Conservation (phyloP, 2,797 vertebrate genomes). For the Pelobates cultripes region DNA sequence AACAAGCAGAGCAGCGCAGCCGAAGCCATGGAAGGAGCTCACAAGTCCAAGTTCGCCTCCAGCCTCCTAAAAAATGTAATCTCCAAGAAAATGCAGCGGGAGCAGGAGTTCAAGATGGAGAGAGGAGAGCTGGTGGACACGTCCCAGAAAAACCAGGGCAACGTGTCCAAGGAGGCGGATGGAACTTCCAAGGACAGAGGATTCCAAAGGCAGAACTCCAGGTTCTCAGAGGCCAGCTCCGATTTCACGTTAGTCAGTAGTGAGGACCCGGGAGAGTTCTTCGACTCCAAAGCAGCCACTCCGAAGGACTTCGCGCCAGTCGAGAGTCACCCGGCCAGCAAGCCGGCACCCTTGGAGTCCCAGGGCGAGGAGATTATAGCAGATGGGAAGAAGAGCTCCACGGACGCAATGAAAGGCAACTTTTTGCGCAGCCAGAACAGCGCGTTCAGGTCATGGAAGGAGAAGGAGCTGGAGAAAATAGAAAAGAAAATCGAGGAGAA, state of each 20-base stretch:
- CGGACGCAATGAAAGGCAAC: constrained; percentile 74
- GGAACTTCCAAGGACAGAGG: constrained; percentile 65
- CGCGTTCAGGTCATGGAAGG: constrained; percentile 83
- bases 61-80: constrained; percentile 94
- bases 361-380: constrained; percentile 65
- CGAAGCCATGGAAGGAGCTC: constrained; percentile 71
- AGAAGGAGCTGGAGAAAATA: constrained; percentile 73
- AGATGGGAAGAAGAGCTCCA: constrained; percentile 79
- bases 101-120: constrained; percentile 93
- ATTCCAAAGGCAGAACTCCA: constrained; percentile 79
- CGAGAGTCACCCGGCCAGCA: constrained; percentile 59
- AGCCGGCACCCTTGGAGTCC: constrained; percentile 55
- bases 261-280: constrained; percentile 73
- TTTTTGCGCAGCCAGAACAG: constrained; percentile 82
- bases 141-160: constrained; percentile 61
- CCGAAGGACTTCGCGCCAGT: constrained; percentile 71
- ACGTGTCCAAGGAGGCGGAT: constrained; percentile 65
- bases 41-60: constrained; percentile 89
- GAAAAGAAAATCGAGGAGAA: constrained; percentile 61
- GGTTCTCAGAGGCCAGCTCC: constrained; percentile 82
- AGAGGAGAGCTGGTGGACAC: constrained; percentile 80
- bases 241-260: constrained; percentile 71
- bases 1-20: constrained; percentile 59
- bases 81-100: constrained; percentile 96
- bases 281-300: constrained; percentile 70